Evolutionary conservation across 2,113 vertebrate species (phyloP).

Genomic region (Leucopsar rothschildi): DNA sequence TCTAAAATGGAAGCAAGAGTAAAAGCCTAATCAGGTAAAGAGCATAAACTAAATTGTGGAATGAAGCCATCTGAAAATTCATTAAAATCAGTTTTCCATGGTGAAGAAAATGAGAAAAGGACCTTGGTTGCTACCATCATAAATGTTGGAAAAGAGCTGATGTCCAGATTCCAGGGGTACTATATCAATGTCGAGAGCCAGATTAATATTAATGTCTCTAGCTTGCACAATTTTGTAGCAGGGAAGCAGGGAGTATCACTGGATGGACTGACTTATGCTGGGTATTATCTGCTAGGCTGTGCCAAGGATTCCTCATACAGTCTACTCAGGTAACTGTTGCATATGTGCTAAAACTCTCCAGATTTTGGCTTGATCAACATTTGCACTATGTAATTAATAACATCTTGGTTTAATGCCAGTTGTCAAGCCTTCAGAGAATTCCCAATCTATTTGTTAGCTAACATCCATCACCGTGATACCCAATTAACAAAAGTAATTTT

Average conservation of each 20-base stretch:
- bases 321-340: neutral
- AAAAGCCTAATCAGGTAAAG: neutral
- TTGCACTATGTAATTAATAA: neutral
- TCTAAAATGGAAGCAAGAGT: neutral
- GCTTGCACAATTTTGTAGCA: neutral
- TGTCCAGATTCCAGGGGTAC: neutral
- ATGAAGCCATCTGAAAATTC: neutral
- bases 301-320: neutral
- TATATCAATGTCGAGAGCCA: neutral
- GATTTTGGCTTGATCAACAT: neutral
- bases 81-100: neutral
- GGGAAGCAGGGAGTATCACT: neutral
- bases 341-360: neutral
- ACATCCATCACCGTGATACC: neutral
- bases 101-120: neutral
- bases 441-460: neutral
- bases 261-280: neutral
- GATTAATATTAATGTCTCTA: slow-evolving; percentile 6
- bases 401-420: neutral
- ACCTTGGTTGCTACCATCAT: neutral
- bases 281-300: neutral
- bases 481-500: neutral
- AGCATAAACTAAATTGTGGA: neutral
- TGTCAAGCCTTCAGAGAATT: neutral
- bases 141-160: neutral